Percentiles rank a stretch among this genome's conserved stretches.
Evolutionary conservation across 1,140 invertebrate species (phyloP).

Genomic region (Homalodisca vitripennis): DNA sequence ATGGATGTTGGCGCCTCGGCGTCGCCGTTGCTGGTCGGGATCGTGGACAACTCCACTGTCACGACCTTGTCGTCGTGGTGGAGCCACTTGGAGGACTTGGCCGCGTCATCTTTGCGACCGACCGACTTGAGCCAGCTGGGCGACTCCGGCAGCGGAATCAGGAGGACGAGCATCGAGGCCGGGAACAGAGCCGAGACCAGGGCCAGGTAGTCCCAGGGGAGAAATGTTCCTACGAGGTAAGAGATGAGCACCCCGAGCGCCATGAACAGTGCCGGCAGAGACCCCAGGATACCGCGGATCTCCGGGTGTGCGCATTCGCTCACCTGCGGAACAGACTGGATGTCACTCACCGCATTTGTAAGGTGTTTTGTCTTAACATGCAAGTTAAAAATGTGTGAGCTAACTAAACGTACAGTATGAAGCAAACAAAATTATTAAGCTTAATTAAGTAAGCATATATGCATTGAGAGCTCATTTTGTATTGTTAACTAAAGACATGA

Average conservation of each 20-base stretch:
- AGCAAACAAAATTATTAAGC: no score
- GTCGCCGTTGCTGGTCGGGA: not conserved
- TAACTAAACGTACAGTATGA: no score
- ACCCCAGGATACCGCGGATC: conserved; percentile 60
- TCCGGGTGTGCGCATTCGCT: conserved; percentile 63
- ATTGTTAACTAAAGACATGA: no score
- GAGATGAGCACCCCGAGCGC: conserved; percentile 61
- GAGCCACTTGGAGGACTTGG: conserved; percentile 50
- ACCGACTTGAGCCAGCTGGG: conserved; percentile 55
- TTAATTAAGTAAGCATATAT: no score
- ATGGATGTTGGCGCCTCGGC: not conserved
- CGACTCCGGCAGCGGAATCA: conserved; percentile 58
- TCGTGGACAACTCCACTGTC: conserved; percentile 27
- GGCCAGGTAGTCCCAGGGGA: conserved; percentile 58
- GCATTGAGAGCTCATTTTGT: no score
- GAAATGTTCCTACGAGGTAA: conserved; percentile 57
- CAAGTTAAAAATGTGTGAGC: no score
- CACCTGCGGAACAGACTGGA: no score
- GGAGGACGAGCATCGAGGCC: conserved; percentile 49
- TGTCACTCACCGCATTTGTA: no score
- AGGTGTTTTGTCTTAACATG: no score
- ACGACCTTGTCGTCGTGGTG: conserved; percentile 39
- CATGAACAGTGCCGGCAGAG: conserved; percentile 61
- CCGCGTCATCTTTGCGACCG: conserved; percentile 52
- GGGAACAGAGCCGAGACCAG: conserved; percentile 50